Evolutionary conservation across 2,797 vertebrate species (phyloP).

Genomic region (Carduelis carduelis): DNA sequence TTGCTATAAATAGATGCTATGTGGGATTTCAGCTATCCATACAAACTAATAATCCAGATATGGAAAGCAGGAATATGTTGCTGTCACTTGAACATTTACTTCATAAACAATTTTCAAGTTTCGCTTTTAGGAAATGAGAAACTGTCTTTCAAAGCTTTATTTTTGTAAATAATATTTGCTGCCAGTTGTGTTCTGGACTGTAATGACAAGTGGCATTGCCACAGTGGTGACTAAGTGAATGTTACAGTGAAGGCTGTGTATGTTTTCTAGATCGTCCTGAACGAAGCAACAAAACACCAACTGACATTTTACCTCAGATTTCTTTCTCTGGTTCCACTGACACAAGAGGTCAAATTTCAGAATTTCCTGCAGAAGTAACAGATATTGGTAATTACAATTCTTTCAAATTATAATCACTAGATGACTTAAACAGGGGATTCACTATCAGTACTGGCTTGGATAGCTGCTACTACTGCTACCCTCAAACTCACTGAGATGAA

Average conservation of each 20-base stretch:
- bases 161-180: neutral
- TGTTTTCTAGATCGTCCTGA: constrained; percentile 65
- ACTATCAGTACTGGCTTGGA: neutral
- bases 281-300: constrained; percentile 56
- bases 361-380: constrained; percentile 65
- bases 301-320: constrained; percentile 64
- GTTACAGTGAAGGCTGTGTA: neutral
- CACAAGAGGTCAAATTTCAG: constrained; percentile 64
- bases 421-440: neutral
- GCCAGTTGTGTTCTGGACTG: neutral
- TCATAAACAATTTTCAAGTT: neutral
- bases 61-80: neutral
- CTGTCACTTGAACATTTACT: neutral
- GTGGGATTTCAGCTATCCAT: neutral
- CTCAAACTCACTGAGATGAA: neutral
- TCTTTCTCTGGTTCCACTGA: constrained; percentile 50
- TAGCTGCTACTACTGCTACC: neutral
- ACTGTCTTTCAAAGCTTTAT: neutral
- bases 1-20: neutral
- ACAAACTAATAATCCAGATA: neutral
- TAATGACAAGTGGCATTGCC: neutral
- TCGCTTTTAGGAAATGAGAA: neutral
- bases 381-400: constrained; percentile 69
- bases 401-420: neutral
- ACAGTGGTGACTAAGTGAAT: neutral